Evolutionary conservation across 1,140 invertebrate species (phyloP).

Genomic region (Ceratosolen solmsi): DNA sequence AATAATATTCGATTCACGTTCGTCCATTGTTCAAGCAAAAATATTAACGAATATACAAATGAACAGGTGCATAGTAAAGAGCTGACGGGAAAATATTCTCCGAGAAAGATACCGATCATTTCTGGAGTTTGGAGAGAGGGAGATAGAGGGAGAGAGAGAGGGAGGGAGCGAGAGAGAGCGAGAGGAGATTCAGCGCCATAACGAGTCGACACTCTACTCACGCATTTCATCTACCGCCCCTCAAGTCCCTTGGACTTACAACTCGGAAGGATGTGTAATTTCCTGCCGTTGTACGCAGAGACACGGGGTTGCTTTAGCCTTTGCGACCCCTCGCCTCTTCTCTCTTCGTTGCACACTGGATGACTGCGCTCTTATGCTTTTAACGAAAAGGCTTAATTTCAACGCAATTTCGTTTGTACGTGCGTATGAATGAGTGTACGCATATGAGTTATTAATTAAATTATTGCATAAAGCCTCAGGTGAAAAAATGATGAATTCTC

Average conservation of each 20-base stretch:
- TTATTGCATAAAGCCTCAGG: background rate
- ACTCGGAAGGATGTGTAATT: conserved; percentile 66
- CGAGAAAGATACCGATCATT: conserved; percentile 46
- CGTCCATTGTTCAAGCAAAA: conserved; percentile 22
- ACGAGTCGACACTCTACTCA: conserved; percentile 18
- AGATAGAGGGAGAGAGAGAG: background rate
- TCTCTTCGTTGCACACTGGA: background rate
- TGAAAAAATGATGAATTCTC: background rate
- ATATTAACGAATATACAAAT: conserved; percentile 48
- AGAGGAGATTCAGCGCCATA: background rate
- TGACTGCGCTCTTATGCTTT: conserved; percentile 10
- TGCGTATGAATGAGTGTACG: background rate
- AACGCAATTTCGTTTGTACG: background rate
- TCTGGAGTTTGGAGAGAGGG: background rate
- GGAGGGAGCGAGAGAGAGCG: background rate
- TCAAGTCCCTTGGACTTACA: conserved; percentile 50
- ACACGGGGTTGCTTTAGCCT: background rate
- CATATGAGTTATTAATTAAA: conserved; percentile 33
- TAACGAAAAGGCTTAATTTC: conserved; percentile 36
- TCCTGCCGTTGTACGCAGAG: conserved; percentile 55
- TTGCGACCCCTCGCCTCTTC: background rate
- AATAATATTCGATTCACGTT: conserved; percentile 41
- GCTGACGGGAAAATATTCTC: background rate
- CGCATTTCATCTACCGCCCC: background rate
- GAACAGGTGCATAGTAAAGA: background rate